Evolutionary conservation across 1,140 invertebrate species (phyloP).

Genomic region (Drosophila subobscura): DNA sequence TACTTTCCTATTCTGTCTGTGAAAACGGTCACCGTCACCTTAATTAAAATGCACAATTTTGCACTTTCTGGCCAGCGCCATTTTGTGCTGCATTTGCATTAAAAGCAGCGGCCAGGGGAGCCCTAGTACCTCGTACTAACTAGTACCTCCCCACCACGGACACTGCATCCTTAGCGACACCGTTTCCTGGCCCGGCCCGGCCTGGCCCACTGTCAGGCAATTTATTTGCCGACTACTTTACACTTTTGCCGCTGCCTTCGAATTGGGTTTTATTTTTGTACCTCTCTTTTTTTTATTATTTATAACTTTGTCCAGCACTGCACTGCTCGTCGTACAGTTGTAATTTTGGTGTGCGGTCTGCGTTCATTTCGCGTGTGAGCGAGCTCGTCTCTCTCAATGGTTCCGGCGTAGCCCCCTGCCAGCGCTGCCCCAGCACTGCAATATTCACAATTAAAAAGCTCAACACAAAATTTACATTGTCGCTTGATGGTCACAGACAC

Average conservation of each 20-base stretch:
- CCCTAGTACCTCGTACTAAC: background rate
- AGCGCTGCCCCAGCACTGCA: conserved; percentile 13
- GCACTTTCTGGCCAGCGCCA: conserved; percentile 70
- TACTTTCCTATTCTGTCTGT: conserved; percentile 16
- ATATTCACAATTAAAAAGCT: conserved; percentile 83
- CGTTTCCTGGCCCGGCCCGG: conserved; percentile 36
- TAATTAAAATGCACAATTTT: conserved; percentile 83
- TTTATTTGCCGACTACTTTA: conserved; percentile 78
- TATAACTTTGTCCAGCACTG: conserved; percentile 43
- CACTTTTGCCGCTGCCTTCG: conserved; percentile 51
- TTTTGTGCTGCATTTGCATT: conserved; percentile 80
- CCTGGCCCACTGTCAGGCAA: conserved; percentile 53
- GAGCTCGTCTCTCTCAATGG: background rate
- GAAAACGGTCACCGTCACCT: conserved; percentile 76
- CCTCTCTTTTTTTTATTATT: conserved; percentile 58
- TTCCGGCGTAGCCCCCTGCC: too few relatives aligned
- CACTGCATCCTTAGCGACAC: conserved; percentile 56
- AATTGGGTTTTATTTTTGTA: conserved; percentile 60
- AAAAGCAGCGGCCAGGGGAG: conserved; percentile 43
- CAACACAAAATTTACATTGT: conserved; percentile 83
- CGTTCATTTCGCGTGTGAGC: conserved; percentile 79
- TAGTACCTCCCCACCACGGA: background rate
- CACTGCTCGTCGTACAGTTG: conserved; percentile 3
- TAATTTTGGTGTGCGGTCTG: conserved; percentile 70
- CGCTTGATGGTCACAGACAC: conserved; percentile 55